phyloP scores from a whole-genome alignment of 1,140 invertebrate species.

The Eupristina koningsbergeri region DNA sequence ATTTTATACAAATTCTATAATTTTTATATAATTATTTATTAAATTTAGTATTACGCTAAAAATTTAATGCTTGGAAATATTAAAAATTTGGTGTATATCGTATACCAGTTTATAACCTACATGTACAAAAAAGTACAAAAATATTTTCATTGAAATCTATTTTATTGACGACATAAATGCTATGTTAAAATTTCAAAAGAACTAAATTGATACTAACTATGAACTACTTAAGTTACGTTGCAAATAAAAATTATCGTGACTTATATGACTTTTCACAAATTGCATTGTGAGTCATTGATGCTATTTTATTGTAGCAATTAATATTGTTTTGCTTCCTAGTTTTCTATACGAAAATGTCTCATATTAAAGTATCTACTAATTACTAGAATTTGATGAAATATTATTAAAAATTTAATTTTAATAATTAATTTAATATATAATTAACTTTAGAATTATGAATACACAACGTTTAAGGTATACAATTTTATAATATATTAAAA shows the following conservation, averaged over 20 bases:
- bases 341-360: constrained; percentile 7
- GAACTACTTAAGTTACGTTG: constrained; percentile 31
- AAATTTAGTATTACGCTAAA: too few species aligned
- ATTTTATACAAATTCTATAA: too few species aligned
- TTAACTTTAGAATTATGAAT: not conserved
- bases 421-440: not conserved
- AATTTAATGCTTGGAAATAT: too few species aligned
- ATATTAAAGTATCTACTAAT: not conserved
- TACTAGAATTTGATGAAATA: not conserved
- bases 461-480: too few species aligned
- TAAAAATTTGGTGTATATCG: too few species aligned
- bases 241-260: constrained; percentile 40
- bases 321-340: constrained; percentile 28
- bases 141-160: not conserved
- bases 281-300: constrained; percentile 46
- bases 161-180: constrained; percentile 4
- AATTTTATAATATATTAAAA: too few species aligned
- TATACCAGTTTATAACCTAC: too few species aligned
- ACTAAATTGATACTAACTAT: constrained; percentile 34
- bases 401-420: not conserved
- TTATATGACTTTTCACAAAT: constrained; percentile 48
- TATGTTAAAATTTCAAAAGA: constrained; percentile 20
- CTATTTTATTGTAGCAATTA: constrained; percentile 24
- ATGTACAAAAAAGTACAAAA: not conserved
- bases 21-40: too few species aligned